Evolutionary conservation across 2,113 vertebrate genomes (phyloP), one percentile per base, ranked within the genome.

Genomic region (Etia nguti): DNA sequence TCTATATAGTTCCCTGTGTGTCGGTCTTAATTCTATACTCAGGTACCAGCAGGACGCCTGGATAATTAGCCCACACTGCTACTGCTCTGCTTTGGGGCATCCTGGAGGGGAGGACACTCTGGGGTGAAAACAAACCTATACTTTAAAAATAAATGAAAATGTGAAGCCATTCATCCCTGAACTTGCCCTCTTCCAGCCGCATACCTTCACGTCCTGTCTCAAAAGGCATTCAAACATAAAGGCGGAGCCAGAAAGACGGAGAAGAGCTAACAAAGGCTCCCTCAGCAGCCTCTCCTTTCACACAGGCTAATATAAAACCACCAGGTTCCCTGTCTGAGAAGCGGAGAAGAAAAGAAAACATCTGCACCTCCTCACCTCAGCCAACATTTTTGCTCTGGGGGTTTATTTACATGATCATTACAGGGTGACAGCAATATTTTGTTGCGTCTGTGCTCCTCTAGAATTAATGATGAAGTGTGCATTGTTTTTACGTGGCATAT

Each of bases 201-300:
- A 93, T 94, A 82, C 89, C 90, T 84, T 60, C 92, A 93, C 90
- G 83, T 93, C 83, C 81, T 6, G 57, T 90, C 93, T 93, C 89
- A 93, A 50, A 92, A 93, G 90, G 84, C 92, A 73, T 83, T 83
- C 60, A 41, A 79, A 90, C 90, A 92, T 87, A 88, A 93, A 93
- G 90, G 82, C 84, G 54, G 81, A 90, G 85, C 86, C 85, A 50
- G 75, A 62, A 84, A 84, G 88, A 83, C 82, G n/a, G 84, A 46
- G 81, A 62, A 26, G 80, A 46, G 10, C 88, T 56, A 38, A 90
- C 90, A 92, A 91, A 94, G 79, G 59, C 56, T 81, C 90, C 87
- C 88, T 6, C 48, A 90, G 85, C 83, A 70, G 79, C 83, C 57
- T 52, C 75, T 24, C 65, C 52, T 84, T 90, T 92, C 90, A 91